These are phyloP conservation scores for Aphyosemion australe DNA, from an alignment of 2,113 vertebrate genomes.

Conservation along the genomic window DNA sequence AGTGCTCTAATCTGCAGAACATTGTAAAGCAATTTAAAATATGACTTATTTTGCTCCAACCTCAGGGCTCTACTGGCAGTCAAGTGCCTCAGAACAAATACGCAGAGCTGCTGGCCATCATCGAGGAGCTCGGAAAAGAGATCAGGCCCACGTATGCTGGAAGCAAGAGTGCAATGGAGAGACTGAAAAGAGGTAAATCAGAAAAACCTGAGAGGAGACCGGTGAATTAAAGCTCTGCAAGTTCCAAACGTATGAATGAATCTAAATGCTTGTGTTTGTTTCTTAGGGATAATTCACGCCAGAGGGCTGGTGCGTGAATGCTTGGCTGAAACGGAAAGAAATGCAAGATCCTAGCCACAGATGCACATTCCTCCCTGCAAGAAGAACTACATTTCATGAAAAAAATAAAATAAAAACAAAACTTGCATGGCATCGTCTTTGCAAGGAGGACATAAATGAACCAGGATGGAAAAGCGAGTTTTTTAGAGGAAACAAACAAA, in stretches of 20 bases:
- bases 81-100: conserved; percentile 99
- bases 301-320: conserved; percentile 96
- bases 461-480: conserved; percentile 40
- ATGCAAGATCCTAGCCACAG: conserved; percentile 89
- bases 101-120: conserved; percentile 95
- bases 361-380: conserved; percentile 44
- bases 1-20: background rate
- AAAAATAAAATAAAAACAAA: conserved; percentile 33
- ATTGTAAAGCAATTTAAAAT: background rate
- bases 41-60: conserved; percentile 7
- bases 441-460: conserved; percentile 54
- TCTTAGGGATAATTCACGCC: conserved; percentile 94
- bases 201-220: background rate
- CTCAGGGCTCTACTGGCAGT: conserved; percentile 87
- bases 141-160: conserved; percentile 97
- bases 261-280: background rate
- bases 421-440: conserved; percentile 69
- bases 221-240: background rate
- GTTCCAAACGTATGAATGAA: background rate
- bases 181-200: conserved; percentile 90
- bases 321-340: conserved; percentile 95
- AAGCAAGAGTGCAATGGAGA: conserved; percentile 98
- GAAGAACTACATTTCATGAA: conserved; percentile 48
- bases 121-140: conserved; percentile 97
- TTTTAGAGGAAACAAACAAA: conserved; percentile 14